These are phyloP conservation scores for Tenualosa ilisha DNA, from an alignment of 2,797 vertebrate species.

Conservation along the genomic window DNA sequence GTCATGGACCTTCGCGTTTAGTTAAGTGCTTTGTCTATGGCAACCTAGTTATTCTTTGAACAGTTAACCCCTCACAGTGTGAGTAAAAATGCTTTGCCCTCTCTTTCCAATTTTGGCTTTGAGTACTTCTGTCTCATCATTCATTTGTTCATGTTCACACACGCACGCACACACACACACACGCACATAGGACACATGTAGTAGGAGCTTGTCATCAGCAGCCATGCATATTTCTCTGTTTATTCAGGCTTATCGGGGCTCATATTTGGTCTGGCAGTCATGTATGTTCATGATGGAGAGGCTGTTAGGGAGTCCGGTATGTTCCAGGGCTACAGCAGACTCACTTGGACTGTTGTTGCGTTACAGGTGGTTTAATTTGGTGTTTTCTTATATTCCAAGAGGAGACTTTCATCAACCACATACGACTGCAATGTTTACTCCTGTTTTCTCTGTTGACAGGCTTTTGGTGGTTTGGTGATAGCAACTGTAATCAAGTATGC, in stretches of 20 bases:
- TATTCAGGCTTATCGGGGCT: conserved; percentile 88
- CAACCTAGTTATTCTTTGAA: not conserved
- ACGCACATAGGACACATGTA: not conserved
- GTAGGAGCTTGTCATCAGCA: not conserved
- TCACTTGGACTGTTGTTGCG: conserved; percentile 91
- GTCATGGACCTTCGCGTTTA: conserved; percentile 28
- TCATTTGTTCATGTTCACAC: not conserved
- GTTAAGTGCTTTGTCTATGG: not conserved
- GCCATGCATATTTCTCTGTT: not conserved
- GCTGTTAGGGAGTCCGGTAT: conserved; percentile 86
- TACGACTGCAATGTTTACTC: not conserved
- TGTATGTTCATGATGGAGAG: conserved; percentile 89
- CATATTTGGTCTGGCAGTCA: conserved; percentile 90
- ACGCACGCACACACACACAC: not conserved
- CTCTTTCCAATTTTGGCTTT: not conserved
- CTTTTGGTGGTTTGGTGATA: conserved; percentile 94
- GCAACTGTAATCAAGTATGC: conserved; percentile 99
- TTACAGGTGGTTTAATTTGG: conserved; percentile 81
- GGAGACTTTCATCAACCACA: not conserved
- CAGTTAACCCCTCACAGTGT: not conserved
- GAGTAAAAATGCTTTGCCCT: not conserved
- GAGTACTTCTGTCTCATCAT: too few relatives aligned
- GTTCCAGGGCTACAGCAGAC: conserved; percentile 93
- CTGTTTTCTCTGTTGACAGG: conserved; percentile 75
- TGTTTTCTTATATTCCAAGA: not conserved